These are phyloP conservation scores for Lordiphosa fenestrarum DNA, from an alignment of 2,888 invertebrate species.

Conservation along the genomic window DNA sequence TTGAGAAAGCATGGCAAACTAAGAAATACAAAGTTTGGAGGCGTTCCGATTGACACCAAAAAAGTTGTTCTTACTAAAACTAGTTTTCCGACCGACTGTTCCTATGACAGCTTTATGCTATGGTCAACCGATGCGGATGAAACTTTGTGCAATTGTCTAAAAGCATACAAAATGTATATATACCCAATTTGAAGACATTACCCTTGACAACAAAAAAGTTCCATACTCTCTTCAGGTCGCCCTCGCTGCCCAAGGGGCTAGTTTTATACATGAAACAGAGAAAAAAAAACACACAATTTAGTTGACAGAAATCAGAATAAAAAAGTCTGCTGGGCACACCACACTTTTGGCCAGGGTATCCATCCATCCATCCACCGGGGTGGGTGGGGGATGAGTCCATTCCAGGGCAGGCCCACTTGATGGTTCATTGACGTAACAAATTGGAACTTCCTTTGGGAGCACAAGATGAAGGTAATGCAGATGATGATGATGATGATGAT, in stretches of 20 bases:
- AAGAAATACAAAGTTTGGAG: too few species aligned
- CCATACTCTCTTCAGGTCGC: neutral
- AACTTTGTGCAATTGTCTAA: too few species aligned
- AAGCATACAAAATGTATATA: too few species aligned
- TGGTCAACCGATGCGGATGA: too few species aligned
- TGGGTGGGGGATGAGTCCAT: constrained; percentile 38
- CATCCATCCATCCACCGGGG: too few species aligned
- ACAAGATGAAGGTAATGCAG: neutral
- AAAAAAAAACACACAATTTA: constrained; percentile 45
- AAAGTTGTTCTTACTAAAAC: too few species aligned
- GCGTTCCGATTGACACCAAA: too few species aligned
- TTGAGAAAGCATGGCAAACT: too few species aligned
- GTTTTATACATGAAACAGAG: neutral
- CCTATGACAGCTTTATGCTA: too few species aligned
- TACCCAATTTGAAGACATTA: too few species aligned
- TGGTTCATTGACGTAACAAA: constrained; percentile 78
- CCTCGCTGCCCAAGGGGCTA: constrained; percentile 40
- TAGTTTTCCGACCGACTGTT: too few species aligned
- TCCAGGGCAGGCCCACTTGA: constrained; percentile 29
- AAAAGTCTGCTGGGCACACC: constrained; percentile 3
- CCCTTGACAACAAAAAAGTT: too few species aligned
- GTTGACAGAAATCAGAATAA: constrained; percentile 54
- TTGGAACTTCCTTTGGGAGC: constrained; percentile 74
- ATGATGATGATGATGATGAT: constrained; percentile 17
- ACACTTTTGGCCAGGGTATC: neutral